Base-by-base conservation (phyloP, 2,797 vertebrate species). In the Rachycentron canadum region DNA sequence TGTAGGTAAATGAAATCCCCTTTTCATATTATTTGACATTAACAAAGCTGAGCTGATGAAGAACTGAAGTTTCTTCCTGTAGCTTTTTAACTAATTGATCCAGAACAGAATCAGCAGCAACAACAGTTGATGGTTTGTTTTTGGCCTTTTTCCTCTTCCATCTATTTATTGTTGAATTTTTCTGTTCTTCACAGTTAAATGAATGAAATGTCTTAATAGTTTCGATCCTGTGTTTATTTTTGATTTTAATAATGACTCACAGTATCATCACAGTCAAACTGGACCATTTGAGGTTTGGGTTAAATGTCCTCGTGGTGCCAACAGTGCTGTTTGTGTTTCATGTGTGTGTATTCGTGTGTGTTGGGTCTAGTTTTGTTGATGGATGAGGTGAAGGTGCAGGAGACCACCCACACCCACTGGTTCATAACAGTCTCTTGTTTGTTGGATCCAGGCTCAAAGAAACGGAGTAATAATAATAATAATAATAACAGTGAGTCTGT, bases 331-430 rank as follows among this genome's bases (percentile, higher is more conserved):
- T 81, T 87, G 75, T 86, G 76, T 73, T 65, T 43, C 9, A 56
- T 77, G 34, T 34, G 34, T 6, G 34, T 6, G 34, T 7, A 9
- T 7, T 5, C 2, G 58, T 34, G 56, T 57, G 62, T 82, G 77
- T 68, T 62, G 17, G 66, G 67, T 69, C 47, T 9, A 52, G 64
- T 61, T 62, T 32, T 30, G 59, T 40, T 88, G 87, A 91, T 82
- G 74, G 79, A 88, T 79, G 81, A 81, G 68, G 81, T 63, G 47
- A 61, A 23, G 53, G 40, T 85, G 71, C 75, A 26, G 30, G 40
- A 30, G 88, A 91, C 89, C 90, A 91, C 88, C 89, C 91, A 83
- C 73, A 52, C n/a, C 70, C 53, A 55, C 69, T 26, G 50, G 62
- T 61, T 76, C 76, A 60, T 34, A 68, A 66, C 12, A 53, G 63